Evolutionary conservation across 2,797 vertebrate genomes (phyloP), one percentile per base, ranked within the genome.

Genomic region (Loriculus beryllinus): DNA sequence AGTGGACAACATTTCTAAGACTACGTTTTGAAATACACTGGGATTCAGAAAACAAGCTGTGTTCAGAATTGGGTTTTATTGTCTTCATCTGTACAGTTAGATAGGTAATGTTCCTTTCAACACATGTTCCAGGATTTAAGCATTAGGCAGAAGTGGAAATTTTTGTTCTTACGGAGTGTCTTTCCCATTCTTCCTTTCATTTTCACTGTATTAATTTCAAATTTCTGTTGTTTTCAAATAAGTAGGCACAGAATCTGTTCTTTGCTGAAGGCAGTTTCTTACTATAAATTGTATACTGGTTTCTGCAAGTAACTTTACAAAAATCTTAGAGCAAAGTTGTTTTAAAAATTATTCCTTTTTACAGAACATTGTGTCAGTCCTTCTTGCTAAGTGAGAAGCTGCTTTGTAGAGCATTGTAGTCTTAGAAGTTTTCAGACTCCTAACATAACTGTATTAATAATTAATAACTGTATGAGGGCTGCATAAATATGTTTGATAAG

Each of bases 131-230:
- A 51, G n/a, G 13, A 71, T 89, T 82, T 77, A 71, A 48, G 29
- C 8, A 59, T 85, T 68, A 75, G 25, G 67, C 33, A 75, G 29
- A 80, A 85, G 47, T 70, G 16, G 25, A 52, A 1, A 5, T 69
- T 47, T 56, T 54, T 59, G 6, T 10, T 74, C 84, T 85, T 43
- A 16, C 4, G 63, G 33, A 52, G 28, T 48, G 8, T 37, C 35
- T 57, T 87, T 62, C 8, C 17, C 0, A 0, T 57, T 93, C 8
- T 59, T 87, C 21, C 19, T 67, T 92, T 93, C 6, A 10, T 88
- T 93, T 90, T 95, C 25, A 12, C 9, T 16, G 1, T 70, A 62
- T 22, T 82, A 2, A 47, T 92, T 92, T 89, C 51, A 77, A 35
- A 10, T 18, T 90, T 78, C 21, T 5, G 4, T 54, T 72, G 40